Percentiles rank a stretch among this genome's conserved stretches.
Conservation (phyloP, 1,140 invertebrate genomes). For the Drosophila hydei region DNA sequence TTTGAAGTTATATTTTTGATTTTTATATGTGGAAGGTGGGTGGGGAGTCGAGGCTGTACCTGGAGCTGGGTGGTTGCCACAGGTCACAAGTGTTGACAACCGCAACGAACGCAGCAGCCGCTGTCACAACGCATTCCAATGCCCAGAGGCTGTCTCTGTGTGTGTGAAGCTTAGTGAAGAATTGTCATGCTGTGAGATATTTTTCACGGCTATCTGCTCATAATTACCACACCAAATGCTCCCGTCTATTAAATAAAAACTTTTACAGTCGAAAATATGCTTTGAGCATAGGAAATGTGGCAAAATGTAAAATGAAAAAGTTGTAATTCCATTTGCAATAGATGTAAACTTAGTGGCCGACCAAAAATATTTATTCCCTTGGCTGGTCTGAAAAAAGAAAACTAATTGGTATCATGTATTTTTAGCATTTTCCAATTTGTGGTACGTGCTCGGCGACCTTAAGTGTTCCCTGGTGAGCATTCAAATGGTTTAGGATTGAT, state of each 20-base stretch:
- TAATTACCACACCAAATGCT: slow-evolving; percentile 29
- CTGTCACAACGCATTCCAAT: slow-evolving; percentile 36
- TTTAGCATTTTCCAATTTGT: slow-evolving; percentile 44
- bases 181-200: slow-evolving; percentile 14
- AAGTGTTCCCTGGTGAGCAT: slow-evolving; percentile 50
- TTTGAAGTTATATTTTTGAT: slow-evolving; percentile 62
- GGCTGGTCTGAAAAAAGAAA: background rate
- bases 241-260: slow-evolving; percentile 12
- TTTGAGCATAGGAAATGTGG: slow-evolving; percentile 1
- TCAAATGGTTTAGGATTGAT: slow-evolving; percentile 47
- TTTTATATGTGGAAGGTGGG: slow-evolving; percentile 6
- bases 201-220: slow-evolving; percentile 31
- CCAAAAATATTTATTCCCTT: slow-evolving; percentile 33
- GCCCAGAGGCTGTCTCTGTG: background rate
- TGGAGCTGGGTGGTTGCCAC: background rate
- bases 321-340: slow-evolving; percentile 24
- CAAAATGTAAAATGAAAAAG: slow-evolving; percentile 28
- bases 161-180: background rate
- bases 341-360: background rate
- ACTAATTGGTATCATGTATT: slow-evolving; percentile 10
- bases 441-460: slow-evolving; percentile 37
- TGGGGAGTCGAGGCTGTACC: background rate
- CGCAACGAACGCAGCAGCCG: slow-evolving; percentile 24
- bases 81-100: slow-evolving; percentile 54
- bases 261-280: slow-evolving; percentile 3